Base-by-base conservation (phyloP, 2,888 invertebrate species). In the Leptopilina drosophilae region DNA sequence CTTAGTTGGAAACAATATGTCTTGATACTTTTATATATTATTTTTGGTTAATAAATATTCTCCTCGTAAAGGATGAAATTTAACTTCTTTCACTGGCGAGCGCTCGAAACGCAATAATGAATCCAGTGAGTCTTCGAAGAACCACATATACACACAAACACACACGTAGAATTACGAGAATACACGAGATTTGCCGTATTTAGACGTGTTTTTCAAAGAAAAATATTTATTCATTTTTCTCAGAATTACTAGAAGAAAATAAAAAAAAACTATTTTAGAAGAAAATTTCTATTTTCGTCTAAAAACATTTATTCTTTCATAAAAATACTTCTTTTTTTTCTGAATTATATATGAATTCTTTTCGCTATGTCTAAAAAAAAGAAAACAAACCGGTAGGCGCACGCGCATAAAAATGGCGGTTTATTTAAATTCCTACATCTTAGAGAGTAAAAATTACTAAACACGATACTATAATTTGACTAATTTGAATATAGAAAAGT, bases 81-180 rank as follows among this genome's bases (percentile, higher is more conserved):
- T 20, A 62, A 15, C 15, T 62, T 56, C 5, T 15, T 62, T 20
- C n/a, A 15, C 15, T 15, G 20, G 7, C 20, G 20, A 62, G 62
- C 62, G 62, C 62, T 62, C 15, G 62, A 20, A 62, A 62, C 62
- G 62, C 62, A 62, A 20, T 62, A 15, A 62, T 62, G 62, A 62
- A 62, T 62, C 15, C 15, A 15, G 15, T 5, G 62, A 62, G 20
- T 20, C 62, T 62, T 15, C 8, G 9, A n/a, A 15, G 62, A 62
- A 62, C 5, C 6, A 49, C 49, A 49, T 11, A 49, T 11, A 49
- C 49, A 49, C 49, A 49, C 49, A 49, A 4, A 11, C 49, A 49
- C 49, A 49, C 49, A 49, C 9, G 11, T 49, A 49, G 12, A 49
- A 12, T 11, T 49, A 49, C 49, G 49, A 49, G 49, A 49, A 11